Conservation (phyloP, 2,888 invertebrate species). For the Ichneumoninae sp. region DNA sequence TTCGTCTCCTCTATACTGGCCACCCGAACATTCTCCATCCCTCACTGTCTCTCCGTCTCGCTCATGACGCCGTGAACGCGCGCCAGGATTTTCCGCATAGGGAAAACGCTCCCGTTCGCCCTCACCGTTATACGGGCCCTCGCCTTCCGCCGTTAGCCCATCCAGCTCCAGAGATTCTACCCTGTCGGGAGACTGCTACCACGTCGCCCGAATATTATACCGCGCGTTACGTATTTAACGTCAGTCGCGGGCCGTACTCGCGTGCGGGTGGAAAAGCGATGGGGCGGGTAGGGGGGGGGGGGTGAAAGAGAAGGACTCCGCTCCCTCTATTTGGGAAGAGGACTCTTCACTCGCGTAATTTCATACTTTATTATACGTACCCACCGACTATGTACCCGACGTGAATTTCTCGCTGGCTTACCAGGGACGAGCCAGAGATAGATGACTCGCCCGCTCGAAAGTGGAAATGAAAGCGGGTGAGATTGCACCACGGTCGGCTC, state of each 20-base stretch:
- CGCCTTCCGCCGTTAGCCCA: constrained; percentile 51
- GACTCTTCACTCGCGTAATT: constrained; percentile 72
- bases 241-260: constrained; percentile 45
- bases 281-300: not conserved
- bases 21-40: constrained; percentile 40
- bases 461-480: constrained; percentile 49
- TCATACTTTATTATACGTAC: constrained; percentile 72
- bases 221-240: constrained; percentile 67
- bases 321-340: constrained; percentile 66
- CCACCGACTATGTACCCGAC: constrained; percentile 66
- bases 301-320: constrained; percentile 43
- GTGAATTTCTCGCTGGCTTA: constrained; percentile 62
- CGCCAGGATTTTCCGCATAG: constrained; percentile 53
- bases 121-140: constrained; percentile 51
- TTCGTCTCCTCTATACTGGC: constrained; percentile 11
- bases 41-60: constrained; percentile 40
- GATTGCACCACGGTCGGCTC: constrained; percentile 43
- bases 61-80: constrained; percentile 35
- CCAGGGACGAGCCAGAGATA: constrained; percentile 27
- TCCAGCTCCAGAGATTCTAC: constrained; percentile 52
- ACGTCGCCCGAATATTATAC: constrained; percentile 63
- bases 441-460: constrained; percentile 29
- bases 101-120: constrained; percentile 52
- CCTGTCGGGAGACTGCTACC: constrained; percentile 23
- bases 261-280: not conserved